Evolutionary conservation across 1,140 invertebrate species (phyloP).

Genomic region (Meteorus sp.): DNA sequence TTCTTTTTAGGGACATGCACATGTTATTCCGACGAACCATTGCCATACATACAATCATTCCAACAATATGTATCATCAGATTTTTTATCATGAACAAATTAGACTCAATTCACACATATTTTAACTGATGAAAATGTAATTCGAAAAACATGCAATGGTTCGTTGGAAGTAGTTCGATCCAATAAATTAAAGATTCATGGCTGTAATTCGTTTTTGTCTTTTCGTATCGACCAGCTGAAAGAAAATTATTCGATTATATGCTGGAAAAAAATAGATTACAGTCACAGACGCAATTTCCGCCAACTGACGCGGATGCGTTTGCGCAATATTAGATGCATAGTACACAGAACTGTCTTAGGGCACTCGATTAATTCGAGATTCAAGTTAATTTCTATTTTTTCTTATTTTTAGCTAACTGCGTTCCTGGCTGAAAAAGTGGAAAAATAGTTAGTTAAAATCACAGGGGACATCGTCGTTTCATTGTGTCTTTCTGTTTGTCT

Average conservation of each 20-base stretch:
- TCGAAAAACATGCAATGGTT: no score
- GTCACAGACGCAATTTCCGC: not conserved
- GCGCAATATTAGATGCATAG: no score
- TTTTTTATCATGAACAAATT: slow-evolving; percentile 35
- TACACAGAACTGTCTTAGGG: not conserved
- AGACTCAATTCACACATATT: slow-evolving; percentile 18
- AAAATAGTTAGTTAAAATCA: slow-evolving; percentile 38
- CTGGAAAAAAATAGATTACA: slow-evolving; percentile 41
- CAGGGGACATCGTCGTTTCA: not conserved
- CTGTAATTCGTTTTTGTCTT: no score
- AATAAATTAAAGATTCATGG: no score
- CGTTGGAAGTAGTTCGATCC: not conserved
- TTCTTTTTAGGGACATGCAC: no score
- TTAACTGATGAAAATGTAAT: not conserved
- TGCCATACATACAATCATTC: no score
- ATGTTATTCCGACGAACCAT: no score
- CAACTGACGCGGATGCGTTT: not conserved
- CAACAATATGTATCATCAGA: not conserved
- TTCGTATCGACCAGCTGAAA: no score
- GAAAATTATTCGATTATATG: slow-evolving; percentile 47
- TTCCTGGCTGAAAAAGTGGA: slow-evolving; percentile 49
- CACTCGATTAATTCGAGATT: slow-evolving; percentile 44
- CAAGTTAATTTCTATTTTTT: slow-evolving; percentile 34
- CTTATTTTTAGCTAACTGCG: slow-evolving; percentile 35
- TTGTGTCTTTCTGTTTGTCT: no score